phyloP scores from a whole-genome alignment of 2,888 invertebrate species.

The Lamellibrachia satsuma region DNA sequence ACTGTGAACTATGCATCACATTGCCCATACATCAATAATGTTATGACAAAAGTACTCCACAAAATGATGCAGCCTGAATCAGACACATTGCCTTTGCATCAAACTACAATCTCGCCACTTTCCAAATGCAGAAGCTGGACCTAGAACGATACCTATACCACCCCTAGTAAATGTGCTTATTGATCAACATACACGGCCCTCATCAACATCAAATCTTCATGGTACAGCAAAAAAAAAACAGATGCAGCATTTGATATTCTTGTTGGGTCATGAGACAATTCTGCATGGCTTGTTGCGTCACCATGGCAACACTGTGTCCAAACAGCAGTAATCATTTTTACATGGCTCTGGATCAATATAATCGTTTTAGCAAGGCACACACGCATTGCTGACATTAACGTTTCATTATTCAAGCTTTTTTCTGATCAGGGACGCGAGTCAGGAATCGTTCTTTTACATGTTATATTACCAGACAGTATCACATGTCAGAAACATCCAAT shows the following conservation, averaged over 20 bases:
- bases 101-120: background rate
- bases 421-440: background rate
- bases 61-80: background rate
- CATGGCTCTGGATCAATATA: background rate
- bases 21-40: background rate
- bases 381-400: background rate
- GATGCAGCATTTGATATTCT: background rate
- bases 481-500: background rate
- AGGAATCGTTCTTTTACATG: background rate
- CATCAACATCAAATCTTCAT: background rate
- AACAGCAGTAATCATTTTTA: slow-evolving; percentile 11
- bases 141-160: background rate
- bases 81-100: background rate
- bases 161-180: background rate
- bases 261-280: background rate
- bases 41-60: background rate
- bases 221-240: background rate
- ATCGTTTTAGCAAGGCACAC: background rate
- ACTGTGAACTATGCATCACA: too few relatives aligned
- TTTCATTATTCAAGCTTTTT: background rate
- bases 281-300: background rate
- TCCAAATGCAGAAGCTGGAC: background rate
- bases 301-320: background rate
- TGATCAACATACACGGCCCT: background rate
- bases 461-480: background rate